phyloP scores from a whole-genome alignment of 2,888 invertebrate genomes.

The Mimachlamys varia region DNA sequence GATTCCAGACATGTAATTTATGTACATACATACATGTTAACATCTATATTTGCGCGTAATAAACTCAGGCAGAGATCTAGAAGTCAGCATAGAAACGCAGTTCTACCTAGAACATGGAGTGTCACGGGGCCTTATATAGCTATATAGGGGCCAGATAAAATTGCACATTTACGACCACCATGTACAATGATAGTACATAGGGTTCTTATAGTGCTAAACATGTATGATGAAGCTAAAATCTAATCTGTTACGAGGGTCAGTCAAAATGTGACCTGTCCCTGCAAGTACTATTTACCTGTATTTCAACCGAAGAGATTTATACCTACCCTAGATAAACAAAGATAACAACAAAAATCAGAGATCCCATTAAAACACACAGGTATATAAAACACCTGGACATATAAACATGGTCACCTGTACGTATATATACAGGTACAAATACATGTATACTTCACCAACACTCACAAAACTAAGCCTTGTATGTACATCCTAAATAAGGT shows the following conservation, averaged over 20 bases:
- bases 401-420: not conserved
- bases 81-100: no score
- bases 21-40: not conserved
- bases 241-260: conserved; percentile 11
- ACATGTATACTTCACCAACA: not conserved
- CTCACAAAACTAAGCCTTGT: not conserved
- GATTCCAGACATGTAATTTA: not conserved
- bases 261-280: conserved; percentile 13
- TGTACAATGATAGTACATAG: not conserved
- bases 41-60: not conserved
- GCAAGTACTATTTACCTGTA: conserved; percentile 2
- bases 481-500: not conserved
- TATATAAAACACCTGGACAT: conserved; percentile 1
- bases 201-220: not conserved
- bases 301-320: not conserved
- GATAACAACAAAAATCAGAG: not conserved
- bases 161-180: not conserved
- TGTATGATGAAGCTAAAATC: not conserved
- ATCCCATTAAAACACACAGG: not conserved
- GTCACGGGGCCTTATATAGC: no score
- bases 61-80: not conserved
- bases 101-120: no score
- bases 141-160: not conserved
- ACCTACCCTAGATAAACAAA: conserved; percentile 27
- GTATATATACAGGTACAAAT: no score